Evolutionary conservation across 2,113 vertebrate genomes (phyloP).

Genomic region (Sylvietta virens): DNA sequence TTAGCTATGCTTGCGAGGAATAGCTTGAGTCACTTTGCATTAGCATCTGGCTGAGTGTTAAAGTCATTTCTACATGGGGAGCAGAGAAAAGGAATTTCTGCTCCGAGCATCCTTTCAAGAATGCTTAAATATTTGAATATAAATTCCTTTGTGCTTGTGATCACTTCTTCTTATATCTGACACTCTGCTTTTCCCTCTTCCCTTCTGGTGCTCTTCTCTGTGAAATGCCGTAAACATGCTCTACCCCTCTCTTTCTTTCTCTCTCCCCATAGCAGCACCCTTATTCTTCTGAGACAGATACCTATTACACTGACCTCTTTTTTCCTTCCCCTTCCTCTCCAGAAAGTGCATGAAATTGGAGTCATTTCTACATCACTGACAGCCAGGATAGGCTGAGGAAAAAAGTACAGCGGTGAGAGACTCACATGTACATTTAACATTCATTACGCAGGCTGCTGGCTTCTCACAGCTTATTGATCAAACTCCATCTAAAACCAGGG

Average conservation of each 20-base stretch:
- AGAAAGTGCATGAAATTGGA: slow-evolving; percentile 20
- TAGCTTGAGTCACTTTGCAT: slow-evolving; percentile 92
- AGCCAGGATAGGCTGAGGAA: background rate
- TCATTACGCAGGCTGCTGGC: slow-evolving; percentile 16
- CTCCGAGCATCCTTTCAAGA: slow-evolving; percentile 79
- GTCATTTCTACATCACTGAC: background rate
- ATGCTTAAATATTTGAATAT: slow-evolving; percentile 84
- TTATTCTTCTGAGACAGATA: background rate
- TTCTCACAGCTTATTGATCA: slow-evolving; percentile 25
- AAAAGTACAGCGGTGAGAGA: background rate
- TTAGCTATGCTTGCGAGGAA: slow-evolving; percentile 88
- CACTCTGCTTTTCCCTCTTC: slow-evolving; percentile 54
- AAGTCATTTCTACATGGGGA: slow-evolving; percentile 78
- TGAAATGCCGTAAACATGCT: slow-evolving; percentile 13
- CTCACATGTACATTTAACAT: slow-evolving; percentile 26
- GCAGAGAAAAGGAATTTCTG: slow-evolving; percentile 79
- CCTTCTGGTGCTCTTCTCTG: slow-evolving; percentile 43
- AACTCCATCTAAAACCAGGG: slow-evolving; percentile 21
- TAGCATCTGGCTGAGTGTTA: slow-evolving; percentile 86
- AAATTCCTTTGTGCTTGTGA: slow-evolving; percentile 77
- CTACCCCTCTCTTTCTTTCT: background rate
- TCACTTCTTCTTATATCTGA: slow-evolving; percentile 72
- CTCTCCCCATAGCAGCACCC: background rate
- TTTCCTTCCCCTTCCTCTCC: slow-evolving; percentile 1
- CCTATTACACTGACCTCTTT: background rate